phyloP scores from a whole-genome alignment of 2,888 invertebrate genomes.

The Electrophaes corylata region DNA sequence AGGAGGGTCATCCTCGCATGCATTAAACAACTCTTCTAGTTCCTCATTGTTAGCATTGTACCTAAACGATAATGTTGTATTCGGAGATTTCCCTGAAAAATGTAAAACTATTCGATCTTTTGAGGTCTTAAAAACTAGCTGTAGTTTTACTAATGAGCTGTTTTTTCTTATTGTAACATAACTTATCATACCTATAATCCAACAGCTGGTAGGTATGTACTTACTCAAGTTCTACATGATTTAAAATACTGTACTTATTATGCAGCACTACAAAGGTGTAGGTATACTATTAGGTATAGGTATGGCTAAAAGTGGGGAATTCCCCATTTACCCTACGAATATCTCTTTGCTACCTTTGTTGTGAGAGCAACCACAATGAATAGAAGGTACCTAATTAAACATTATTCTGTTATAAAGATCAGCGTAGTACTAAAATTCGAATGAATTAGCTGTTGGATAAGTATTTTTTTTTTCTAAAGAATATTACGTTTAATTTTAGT shows the following conservation, averaged over 20 bases:
- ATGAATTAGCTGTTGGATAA: background rate
- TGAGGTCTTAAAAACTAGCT: background rate
- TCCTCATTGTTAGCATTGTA: constrained; percentile 92
- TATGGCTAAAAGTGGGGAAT: constrained; percentile 20
- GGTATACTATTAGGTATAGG: too few species aligned
- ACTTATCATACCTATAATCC: background rate
- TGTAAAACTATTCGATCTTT: background rate
- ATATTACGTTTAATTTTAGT: constrained; percentile 22
- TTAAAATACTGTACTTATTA: background rate
- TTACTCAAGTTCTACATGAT: too few species aligned
- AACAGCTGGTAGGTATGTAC: background rate
- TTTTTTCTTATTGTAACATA: too few species aligned
- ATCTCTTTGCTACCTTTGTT: constrained; percentile 53
- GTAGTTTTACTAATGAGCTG: background rate
- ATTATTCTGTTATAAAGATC: constrained; percentile 4
- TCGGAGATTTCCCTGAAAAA: constrained; percentile 72
- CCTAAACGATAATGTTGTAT: constrained; percentile 85
- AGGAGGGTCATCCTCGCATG: constrained; percentile 84
- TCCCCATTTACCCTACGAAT: constrained; percentile 36
- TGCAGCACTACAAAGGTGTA: background rate
- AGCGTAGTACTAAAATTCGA: constrained; percentile 2
- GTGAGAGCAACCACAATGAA: constrained; percentile 59
- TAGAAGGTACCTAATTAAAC: background rate
- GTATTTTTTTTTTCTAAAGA: background rate
- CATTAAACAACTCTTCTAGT: constrained; percentile 87